Evolutionary conservation across 2,888 invertebrate species (phyloP).

Genomic region (Acleris holmiana): DNA sequence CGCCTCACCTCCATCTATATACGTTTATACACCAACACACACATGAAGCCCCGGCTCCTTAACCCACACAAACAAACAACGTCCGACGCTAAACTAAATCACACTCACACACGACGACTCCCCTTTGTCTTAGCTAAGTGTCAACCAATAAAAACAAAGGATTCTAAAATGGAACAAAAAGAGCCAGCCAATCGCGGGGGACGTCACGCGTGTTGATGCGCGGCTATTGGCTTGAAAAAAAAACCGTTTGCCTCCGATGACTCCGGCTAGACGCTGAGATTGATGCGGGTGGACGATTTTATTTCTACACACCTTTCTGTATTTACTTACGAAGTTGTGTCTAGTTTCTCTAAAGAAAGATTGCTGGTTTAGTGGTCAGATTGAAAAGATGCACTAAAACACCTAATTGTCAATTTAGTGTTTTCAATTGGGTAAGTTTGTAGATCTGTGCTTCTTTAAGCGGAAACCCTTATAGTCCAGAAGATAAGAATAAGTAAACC

Average conservation of each 20-base stretch:
- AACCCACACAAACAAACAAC: slow-evolving; percentile 68
- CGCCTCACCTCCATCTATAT: slow-evolving; percentile 55
- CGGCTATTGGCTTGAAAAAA: slow-evolving; percentile 83
- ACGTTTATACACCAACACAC: slow-evolving; percentile 46
- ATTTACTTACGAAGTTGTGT: slow-evolving; percentile 53
- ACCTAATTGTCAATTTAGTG: no score
- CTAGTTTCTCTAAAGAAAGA: neutral
- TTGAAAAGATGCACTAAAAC: neutral
- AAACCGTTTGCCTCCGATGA: slow-evolving; percentile 81
- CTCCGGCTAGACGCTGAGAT: slow-evolving; percentile 78
- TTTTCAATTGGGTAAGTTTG: no score
- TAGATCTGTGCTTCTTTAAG: no score
- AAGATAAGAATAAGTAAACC: no score
- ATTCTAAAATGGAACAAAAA: slow-evolving; percentile 84
- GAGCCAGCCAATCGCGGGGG: slow-evolving; percentile 78
- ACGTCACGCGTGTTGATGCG: slow-evolving; percentile 81
- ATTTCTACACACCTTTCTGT: slow-evolving; percentile 59
- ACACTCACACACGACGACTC: slow-evolving; percentile 73
- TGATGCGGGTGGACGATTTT: slow-evolving; percentile 66
- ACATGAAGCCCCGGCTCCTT: slow-evolving; percentile 75
- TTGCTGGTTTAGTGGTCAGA: neutral
- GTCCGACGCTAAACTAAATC: slow-evolving; percentile 60
- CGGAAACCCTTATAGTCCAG: no score
- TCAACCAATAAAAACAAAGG: slow-evolving; percentile 85
- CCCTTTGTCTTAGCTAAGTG: slow-evolving; percentile 85